Base-by-base conservation (phyloP, 2,888 invertebrate genomes). In the Acleris cristana region DNA sequence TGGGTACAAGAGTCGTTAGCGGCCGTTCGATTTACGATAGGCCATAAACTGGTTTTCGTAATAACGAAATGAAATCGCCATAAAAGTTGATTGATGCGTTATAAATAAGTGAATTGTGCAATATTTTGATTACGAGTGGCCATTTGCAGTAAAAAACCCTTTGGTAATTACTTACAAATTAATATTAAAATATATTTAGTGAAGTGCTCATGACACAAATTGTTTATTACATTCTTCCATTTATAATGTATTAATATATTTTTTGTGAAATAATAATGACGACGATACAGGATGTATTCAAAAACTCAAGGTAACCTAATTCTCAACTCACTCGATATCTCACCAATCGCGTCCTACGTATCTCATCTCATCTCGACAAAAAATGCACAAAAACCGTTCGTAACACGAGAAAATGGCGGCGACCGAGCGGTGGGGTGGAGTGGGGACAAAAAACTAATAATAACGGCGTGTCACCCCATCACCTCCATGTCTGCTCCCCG, bases 371-470 rank as follows among this genome's bases (percentile, higher is more conserved):
- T 72, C 72, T 72, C 73, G 72, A 78, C 78, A 84, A 85, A 85
- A 57, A 86, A 81, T 73, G 76, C 72, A 88, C 86, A 91, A 91
- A 90, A 88, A 87, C 78, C 81, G 78, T 76, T 82, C 79, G 81
- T 83, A 84, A 84, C 80, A 84, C 85, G 82, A 81, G 81, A 81
- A 67, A 88, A 90, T 90, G 89, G 91, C 90, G 84, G 86, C 85
- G 78, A 80, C 59, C 65, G 72, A 69, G 71, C 73, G 75, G 76
- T 78, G 79, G 78, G 80, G 80, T 60, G 58, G 84, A 79, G 89
- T 83, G 87, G 89, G 88, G 85, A 86, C 87, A 90, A 91, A 92
- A 90, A 91, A 91, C 92, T 92, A 92, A 92, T 92, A 92, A 92
- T 92, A 92, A 90, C 91, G 85, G 85, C 77, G 84, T 80, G 89